phyloP scores from a whole-genome alignment of 2,113 vertebrate genomes.

The Verasper variegatus region DNA sequence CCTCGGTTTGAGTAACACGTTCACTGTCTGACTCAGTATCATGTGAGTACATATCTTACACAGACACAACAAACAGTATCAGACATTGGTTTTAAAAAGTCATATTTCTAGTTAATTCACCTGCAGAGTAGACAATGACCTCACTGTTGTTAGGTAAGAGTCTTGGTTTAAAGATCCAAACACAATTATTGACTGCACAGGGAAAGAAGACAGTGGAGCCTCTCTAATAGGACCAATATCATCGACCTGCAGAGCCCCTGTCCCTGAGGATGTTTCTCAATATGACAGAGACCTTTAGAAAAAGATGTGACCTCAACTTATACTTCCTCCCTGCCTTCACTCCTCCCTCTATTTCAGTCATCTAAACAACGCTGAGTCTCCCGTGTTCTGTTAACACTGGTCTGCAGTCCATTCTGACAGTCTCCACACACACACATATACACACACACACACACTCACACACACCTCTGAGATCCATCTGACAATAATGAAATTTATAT shows the following conservation, averaged over 20 bases:
- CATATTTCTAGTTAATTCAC: not conserved
- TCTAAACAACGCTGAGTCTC: no score
- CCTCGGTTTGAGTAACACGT: not conserved
- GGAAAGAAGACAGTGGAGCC: not conserved
- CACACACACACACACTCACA: constrained; percentile 1
- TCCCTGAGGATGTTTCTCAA: no score
- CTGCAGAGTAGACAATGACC: not conserved
- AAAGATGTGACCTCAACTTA: constrained; percentile 8
- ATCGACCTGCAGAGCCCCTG: no score
- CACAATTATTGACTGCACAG: not conserved
- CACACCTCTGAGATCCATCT: not conserved
- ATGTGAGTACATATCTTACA: not conserved
- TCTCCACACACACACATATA: constrained; percentile 7
- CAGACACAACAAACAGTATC: not conserved
- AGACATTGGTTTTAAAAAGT: not conserved
- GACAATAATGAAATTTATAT: no score
- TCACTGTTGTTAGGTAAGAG: not conserved
- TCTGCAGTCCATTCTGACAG: constrained; percentile 12
- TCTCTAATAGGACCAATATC: constrained; percentile 8
- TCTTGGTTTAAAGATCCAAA: constrained; percentile 6
- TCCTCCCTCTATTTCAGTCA: not conserved
- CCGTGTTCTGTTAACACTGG: no score
- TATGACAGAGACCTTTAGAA: constrained; percentile 45
- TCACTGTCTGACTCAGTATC: not conserved
- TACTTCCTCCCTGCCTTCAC: no score